phyloP scores from a whole-genome alignment of 1,140 invertebrate species.

The Bombus turneri region DNA sequence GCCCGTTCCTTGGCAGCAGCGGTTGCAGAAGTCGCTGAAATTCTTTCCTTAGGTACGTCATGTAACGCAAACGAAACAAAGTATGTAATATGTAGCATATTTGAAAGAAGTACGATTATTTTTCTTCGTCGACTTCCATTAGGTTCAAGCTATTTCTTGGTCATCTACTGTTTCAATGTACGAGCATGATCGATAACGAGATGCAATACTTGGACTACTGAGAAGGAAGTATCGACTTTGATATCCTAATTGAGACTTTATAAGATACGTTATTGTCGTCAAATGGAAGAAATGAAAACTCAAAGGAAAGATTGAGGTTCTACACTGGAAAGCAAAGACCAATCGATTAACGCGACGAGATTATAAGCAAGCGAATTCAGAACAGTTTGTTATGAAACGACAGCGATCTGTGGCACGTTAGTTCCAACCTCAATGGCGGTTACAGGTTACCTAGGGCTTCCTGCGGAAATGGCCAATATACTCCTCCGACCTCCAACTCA shows the following conservation, averaged over 20 bases:
- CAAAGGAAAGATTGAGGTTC: neutral
- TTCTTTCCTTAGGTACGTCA: slow-evolving; percentile 59
- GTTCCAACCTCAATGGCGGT: slow-evolving; percentile 78
- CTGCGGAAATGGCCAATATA: slow-evolving; percentile 81
- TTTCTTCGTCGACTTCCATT: neutral
- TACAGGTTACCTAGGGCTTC: slow-evolving; percentile 80
- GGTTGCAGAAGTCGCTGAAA: slow-evolving; percentile 41
- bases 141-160: neutral
- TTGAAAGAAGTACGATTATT: neutral
- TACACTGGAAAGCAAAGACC: slow-evolving; percentile 1
- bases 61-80: slow-evolving; percentile 4
- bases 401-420: slow-evolving; percentile 73
- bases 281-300: neutral
- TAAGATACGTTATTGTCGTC: neutral
- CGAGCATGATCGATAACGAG: neutral
- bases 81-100: neutral
- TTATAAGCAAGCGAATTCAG: slow-evolving; percentile 59
- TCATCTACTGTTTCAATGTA: neutral
- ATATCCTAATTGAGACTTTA: neutral
- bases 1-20: neutral
- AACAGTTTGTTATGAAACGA: slow-evolving; percentile 74
- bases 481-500: slow-evolving; percentile 79
- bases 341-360: slow-evolving; percentile 42
- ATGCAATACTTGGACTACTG: neutral
- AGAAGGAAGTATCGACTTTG: neutral